phyloP scores from a whole-genome alignment of 2,888 invertebrate species.

The Dermolepida albohirtum region DNA sequence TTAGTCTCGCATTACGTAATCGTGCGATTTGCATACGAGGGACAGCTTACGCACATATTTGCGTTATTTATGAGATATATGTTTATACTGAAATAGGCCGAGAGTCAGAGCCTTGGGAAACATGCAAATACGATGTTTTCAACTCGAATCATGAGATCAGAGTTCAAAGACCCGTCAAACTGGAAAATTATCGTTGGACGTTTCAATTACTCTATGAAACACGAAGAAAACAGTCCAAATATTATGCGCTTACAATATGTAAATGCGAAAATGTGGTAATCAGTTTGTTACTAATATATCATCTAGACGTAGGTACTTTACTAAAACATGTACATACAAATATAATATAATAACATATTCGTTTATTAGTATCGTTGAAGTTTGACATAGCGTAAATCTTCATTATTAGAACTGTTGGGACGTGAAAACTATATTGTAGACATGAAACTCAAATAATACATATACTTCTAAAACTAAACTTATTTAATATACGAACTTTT shows the following conservation, averaged over 20 bases:
- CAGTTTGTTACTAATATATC: constrained; percentile 23
- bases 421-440: not conserved
- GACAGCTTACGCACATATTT: constrained; percentile 33
- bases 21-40: constrained; percentile 27
- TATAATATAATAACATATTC: not conserved
- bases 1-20: constrained; percentile 30
- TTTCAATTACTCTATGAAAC: constrained; percentile 19
- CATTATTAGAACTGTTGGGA: constrained; percentile 23
- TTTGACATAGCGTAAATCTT: constrained; percentile 21
- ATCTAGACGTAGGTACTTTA: constrained; percentile 9
- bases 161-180: constrained; percentile 31
- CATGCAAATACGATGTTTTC: constrained; percentile 27
- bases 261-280: constrained; percentile 27
- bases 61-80: constrained; percentile 30
- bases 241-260: constrained; percentile 5
- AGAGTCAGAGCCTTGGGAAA: constrained; percentile 2
- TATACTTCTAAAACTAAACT: too few relatives aligned
- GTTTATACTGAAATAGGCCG: not conserved
- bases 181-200: constrained; percentile 26
- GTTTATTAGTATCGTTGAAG: constrained; percentile 2
- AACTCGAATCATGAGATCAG: constrained; percentile 24
- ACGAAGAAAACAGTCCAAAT: constrained; percentile 2
- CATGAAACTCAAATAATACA: too few relatives aligned
- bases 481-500: too few relatives aligned
- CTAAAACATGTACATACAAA: constrained; percentile 18